These are phyloP conservation scores for Meganola albula DNA, from an alignment of 2,888 invertebrate genomes.

Conservation along the genomic window DNA sequence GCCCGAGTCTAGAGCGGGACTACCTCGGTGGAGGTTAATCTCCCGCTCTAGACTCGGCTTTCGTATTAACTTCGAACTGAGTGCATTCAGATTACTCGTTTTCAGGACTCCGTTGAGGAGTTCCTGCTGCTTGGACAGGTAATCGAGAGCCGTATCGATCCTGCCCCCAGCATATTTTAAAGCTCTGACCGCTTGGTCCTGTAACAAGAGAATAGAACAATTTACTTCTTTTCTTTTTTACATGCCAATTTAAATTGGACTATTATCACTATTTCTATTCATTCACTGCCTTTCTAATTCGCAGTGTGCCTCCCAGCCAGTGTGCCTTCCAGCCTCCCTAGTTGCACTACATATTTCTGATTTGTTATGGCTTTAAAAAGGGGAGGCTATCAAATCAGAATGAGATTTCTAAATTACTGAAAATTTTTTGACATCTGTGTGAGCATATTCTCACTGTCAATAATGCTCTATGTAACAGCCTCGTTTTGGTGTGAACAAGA, in stretches of 20 bases:
- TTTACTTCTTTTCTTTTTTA: too few relatives aligned
- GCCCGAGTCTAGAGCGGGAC: conserved; percentile 92
- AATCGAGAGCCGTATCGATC: conserved; percentile 83
- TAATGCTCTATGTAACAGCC: background rate
- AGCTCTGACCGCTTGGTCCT: conserved; percentile 84
- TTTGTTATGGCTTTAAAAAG: too few relatives aligned
- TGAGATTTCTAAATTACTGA: too few relatives aligned
- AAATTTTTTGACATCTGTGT: too few relatives aligned
- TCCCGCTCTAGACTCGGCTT: conserved; percentile 94
- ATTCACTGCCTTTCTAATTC: too few relatives aligned
- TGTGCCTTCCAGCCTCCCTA: too few relatives aligned
- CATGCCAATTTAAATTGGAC: too few relatives aligned
- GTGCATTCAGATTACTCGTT: conserved; percentile 75
- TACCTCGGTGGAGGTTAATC: conserved; percentile 85
- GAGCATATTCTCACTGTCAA: too few relatives aligned
- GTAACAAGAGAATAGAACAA: conserved; percentile 27
- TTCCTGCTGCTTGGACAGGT: conserved; percentile 80
- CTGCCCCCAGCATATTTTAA: conserved; percentile 84
- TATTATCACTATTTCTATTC: too few relatives aligned
- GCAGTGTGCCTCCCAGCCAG: too few relatives aligned
- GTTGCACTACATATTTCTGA: too few relatives aligned
- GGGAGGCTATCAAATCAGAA: too few relatives aligned
- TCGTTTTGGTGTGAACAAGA: background rate
- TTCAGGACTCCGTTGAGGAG: conserved; percentile 74
- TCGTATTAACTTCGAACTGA: conserved; percentile 86